Evolutionary conservation across 2,797 vertebrate species (phyloP), one percentile per base, ranked within the genome.

Genomic region (Tinamus major): DNA sequence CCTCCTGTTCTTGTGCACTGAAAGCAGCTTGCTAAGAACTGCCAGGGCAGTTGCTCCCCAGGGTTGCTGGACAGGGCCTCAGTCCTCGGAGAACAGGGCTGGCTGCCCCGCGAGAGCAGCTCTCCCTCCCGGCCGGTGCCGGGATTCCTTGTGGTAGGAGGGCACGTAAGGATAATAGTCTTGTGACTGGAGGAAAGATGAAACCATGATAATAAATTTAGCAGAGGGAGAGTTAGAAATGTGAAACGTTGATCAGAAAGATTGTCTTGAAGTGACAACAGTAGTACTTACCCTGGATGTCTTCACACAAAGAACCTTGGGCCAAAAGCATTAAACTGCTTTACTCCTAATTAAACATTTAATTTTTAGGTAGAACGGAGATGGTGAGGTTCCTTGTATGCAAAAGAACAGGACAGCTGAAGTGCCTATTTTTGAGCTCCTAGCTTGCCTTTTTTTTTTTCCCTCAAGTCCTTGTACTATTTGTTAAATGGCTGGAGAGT

Each of bases 41-140:
- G 75, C 87, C 79, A 41, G 72, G 75, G 85, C 85, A 85, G 90
- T 83, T 87, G 90, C 94, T 95, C 89, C 89, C 92, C 96, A 96
- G 94, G 94, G 87, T 75, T 87, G 58, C 91, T 92, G 83, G 85
- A 91, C 88, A 41, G 81, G 37, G 61, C 61, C 37, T 41, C 29
- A 86, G 14, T 70, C 69, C 49, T 35, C 44, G 51, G 46, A 93
- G 85, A 85, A 83, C 42, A 42, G 69, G 21, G 31, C 59, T 90
- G 77, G 87, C 91, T 89, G 75, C 56, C 59, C 39, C 79, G 69
- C 75, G 92, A 91, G 56, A 93, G 95, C 91, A 93, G 95, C 91
- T 89, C 95, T 96, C 95, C 71, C 96, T 97, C 87, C 96, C 95
- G 96, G 96, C 69, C 64, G 44, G 21, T 11, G 44, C 68, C 68